Percentiles rank a stretch among this genome's conserved stretches.
Evolutionary conservation across 2,113 vertebrate species (phyloP).

Genomic region (Dolichallabes microphthalmus): DNA sequence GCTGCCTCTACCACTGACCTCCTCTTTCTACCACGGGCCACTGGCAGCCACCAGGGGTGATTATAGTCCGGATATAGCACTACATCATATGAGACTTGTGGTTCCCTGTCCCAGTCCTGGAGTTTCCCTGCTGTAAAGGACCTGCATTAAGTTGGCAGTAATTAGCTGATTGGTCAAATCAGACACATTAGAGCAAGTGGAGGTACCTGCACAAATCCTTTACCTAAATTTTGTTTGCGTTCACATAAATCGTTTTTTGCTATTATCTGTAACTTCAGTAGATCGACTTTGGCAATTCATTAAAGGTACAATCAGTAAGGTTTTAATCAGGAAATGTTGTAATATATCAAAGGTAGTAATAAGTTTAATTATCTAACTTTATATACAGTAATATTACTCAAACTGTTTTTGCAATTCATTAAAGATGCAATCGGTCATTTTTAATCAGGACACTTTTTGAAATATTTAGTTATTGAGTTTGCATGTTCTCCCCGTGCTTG

Average conservation of each 20-base stretch:
- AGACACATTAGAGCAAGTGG: background rate
- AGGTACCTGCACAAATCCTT: background rate
- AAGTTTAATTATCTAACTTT: background rate
- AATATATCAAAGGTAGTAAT: too few relatives aligned
- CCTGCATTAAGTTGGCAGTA: background rate
- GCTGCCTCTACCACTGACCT: conserved; percentile 51
- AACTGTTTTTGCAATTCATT: background rate
- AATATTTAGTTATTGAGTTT: background rate
- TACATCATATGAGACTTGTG: conserved; percentile 30
- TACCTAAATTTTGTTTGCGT: background rate
- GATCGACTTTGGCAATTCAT: too few relatives aligned
- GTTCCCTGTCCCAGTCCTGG: conserved; percentile 54
- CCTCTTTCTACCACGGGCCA: conserved; percentile 41
- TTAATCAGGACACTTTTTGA: background rate
- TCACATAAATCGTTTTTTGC: background rate
- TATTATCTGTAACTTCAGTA: too few relatives aligned
- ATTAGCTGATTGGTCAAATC: background rate
- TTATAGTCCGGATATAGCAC: conserved; percentile 50
- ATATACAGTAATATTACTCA: background rate
- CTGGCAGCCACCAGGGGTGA: conserved; percentile 50
- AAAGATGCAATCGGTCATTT: background rate
- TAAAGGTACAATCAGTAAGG: too few relatives aligned
- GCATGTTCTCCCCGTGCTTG: too few relatives aligned
- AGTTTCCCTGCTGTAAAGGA: conserved; percentile 26
- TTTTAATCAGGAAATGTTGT: too few relatives aligned